Evolutionary conservation across 2,888 invertebrate species (phyloP).

Genomic region (Latrodectus elegans): DNA sequence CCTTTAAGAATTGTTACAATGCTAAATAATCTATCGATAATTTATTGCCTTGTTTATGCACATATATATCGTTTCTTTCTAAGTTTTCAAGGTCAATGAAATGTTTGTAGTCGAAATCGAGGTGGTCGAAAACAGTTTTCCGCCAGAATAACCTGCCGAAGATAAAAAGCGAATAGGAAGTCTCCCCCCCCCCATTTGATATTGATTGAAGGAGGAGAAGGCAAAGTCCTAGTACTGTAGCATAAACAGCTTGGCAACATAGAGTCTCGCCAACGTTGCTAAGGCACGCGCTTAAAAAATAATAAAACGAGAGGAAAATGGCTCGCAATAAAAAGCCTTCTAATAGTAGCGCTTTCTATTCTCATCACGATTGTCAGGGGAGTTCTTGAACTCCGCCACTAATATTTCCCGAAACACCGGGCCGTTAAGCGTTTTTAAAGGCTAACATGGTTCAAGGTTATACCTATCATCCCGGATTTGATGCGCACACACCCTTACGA

Average conservation of each 20-base stretch:
- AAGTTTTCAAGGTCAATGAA: not conserved
- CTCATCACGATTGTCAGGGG: constrained; percentile 38
- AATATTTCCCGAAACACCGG: constrained; percentile 32
- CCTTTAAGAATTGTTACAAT: not conserved
- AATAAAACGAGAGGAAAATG: constrained; percentile 8
- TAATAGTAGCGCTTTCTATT: constrained; percentile 49
- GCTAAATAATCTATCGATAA: not conserved
- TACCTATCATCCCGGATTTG: constrained; percentile 24
- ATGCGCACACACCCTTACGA: constrained; percentile 19
- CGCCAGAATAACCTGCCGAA: not conserved
- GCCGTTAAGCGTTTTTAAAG: constrained; percentile 37
- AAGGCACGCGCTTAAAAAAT: constrained; percentile 37
- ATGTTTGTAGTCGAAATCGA: not conserved
- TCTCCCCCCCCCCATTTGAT: not conserved
- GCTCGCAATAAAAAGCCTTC: constrained; percentile 39
- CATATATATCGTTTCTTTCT: not conserved
- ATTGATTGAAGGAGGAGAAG: constrained; percentile 1
- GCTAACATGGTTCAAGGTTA: constrained; percentile 60
- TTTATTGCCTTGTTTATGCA: not conserved
- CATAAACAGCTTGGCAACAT: constrained; percentile 47
- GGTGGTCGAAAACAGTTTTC: not conserved
- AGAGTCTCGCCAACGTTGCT: constrained; percentile 34
- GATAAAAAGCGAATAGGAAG: not conserved
- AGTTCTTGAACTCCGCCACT: constrained; percentile 53
- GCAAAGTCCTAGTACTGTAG: constrained; percentile 27